Conservation (phyloP, 2,113 vertebrate species). For the Progne subis region DNA sequence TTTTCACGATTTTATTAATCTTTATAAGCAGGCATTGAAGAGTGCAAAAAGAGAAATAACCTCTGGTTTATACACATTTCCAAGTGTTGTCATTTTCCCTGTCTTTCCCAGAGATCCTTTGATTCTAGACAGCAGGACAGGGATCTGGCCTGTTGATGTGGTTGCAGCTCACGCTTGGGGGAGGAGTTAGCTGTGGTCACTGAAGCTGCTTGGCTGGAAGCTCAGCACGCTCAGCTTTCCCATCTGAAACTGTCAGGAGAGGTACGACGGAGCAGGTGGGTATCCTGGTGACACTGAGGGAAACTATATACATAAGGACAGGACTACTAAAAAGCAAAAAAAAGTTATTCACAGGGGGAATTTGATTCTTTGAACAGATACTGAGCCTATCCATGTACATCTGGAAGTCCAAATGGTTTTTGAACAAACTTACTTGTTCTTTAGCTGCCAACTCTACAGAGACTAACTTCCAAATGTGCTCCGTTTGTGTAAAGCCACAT, state of each 20-base stretch:
- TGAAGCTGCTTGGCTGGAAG: neutral
- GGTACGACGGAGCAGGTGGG: rapidly evolving
- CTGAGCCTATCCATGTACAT: neutral
- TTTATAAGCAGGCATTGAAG: neutral
- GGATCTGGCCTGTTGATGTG: neutral
- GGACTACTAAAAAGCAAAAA: neutral
- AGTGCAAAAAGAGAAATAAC: neutral
- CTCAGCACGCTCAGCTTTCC: neutral
- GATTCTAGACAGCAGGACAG: neutral
- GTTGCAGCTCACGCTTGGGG: neutral
- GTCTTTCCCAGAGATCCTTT: neutral
- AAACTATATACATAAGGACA: neutral
- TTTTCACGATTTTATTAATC: conserved; percentile 8
- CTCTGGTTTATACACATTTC: neutral
- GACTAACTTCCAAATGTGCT: neutral
- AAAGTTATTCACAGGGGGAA: neutral
- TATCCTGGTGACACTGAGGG: neutral
- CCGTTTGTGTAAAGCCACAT: neutral
- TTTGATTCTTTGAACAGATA: neutral
- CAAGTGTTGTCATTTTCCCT: neutral
- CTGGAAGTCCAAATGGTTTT: neutral
- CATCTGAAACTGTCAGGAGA: neutral
- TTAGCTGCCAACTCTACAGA: neutral
- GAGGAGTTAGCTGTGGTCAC: neutral
- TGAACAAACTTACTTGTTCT: neutral